A percentile compares a stretch with the other conserved stretches of the same genome.
phyloP scores from a whole-genome alignment of 2,797 vertebrate genomes.

The Mormyrus proboscirostris region DNA sequence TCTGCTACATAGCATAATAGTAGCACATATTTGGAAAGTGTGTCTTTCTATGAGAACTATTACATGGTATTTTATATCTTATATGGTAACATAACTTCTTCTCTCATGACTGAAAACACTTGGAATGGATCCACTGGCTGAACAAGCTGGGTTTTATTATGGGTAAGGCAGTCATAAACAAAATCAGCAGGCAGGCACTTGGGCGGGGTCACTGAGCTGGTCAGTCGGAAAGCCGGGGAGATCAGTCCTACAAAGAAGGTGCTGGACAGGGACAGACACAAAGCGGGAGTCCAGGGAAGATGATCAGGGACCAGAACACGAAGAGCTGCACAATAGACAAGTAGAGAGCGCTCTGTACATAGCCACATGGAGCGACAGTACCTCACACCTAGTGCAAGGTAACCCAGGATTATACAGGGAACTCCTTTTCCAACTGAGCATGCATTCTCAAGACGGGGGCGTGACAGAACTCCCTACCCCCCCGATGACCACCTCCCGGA shows the following conservation, averaged over 20 bases:
- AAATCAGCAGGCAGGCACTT: neutral
- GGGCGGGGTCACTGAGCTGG: neutral
- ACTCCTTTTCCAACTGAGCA: neutral
- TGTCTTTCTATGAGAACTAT: neutral
- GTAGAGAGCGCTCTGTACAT: neutral
- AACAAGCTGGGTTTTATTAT: neutral
- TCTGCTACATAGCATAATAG: neutral
- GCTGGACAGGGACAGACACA: neutral
- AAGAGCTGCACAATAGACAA: neutral
- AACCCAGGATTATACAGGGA: neutral
- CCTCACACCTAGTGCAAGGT: too few species aligned
- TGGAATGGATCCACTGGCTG: neutral
- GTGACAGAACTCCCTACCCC: neutral
- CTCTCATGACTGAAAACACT: neutral
- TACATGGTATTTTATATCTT: neutral
- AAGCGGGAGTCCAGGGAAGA: neutral
- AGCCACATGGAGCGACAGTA: too few species aligned
- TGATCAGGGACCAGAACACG: neutral
- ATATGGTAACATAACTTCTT: neutral
- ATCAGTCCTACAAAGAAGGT: neutral
- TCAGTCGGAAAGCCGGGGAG: neutral
- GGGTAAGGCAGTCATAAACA: neutral
- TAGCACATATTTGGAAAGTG: neutral
- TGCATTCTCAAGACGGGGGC: neutral
- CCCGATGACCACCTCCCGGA: neutral